These are phyloP conservation scores for Lophura nycthemera DNA, from an alignment of 2,113 vertebrate species.

Conservation along the genomic window DNA sequence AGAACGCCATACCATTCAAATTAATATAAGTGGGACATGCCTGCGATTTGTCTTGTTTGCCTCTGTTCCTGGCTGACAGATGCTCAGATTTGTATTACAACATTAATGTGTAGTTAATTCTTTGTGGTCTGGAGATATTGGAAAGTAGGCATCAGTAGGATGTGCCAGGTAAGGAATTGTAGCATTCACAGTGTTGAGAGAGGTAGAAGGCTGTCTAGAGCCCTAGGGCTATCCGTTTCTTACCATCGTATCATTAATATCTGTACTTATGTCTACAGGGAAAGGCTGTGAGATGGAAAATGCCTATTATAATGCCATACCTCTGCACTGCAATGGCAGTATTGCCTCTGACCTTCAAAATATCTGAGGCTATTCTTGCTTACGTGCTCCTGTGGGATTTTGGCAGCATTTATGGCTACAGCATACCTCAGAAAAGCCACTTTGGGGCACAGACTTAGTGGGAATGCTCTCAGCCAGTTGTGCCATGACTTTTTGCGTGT, in stretches of 20 bases:
- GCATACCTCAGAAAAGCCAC: not conserved
- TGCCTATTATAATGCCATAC: fast-evolving
- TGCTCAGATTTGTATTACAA: not conserved
- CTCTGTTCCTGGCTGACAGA: not conserved
- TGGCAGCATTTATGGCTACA: not conserved
- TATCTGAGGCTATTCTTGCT: not conserved
- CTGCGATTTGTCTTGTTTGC: not conserved
- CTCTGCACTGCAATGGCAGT: not conserved
- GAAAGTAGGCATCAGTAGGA: not conserved
- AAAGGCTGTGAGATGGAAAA: not conserved
- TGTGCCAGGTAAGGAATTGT: not conserved
- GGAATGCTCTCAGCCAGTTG: not conserved
- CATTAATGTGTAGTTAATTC: not conserved
- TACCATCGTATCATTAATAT: not conserved
- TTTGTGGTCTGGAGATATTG: not conserved
- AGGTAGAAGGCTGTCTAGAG: not conserved
- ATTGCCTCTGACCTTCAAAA: not conserved
- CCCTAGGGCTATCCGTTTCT: not conserved
- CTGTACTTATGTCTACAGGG: not conserved
- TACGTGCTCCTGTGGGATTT: not conserved
- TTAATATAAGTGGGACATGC: not conserved
- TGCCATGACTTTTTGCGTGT: not conserved
- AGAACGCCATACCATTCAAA: not conserved
- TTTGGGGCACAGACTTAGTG: not conserved
- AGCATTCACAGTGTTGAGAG: not conserved